Evolutionary conservation across 2,888 invertebrate genomes (phyloP).

Genomic region (Cosmia pyralina): DNA sequence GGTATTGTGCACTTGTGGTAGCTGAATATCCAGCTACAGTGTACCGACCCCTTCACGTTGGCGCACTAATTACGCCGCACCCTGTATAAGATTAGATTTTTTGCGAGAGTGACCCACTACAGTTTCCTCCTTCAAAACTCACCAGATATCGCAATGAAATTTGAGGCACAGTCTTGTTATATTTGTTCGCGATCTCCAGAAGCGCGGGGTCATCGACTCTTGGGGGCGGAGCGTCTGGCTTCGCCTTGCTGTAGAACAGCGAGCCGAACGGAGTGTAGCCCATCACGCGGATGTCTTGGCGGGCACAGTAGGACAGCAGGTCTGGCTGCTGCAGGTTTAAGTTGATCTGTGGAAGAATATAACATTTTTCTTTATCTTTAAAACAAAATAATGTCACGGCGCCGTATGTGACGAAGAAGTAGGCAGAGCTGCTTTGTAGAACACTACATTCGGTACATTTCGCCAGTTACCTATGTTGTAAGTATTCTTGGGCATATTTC

Average conservation of each 20-base stretch:
- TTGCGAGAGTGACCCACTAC: not conserved
- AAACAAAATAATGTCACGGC: too few relatives aligned
- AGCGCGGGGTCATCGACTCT: conserved; percentile 89
- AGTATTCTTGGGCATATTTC: too few relatives aligned
- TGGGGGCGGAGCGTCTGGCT: conserved; percentile 86
- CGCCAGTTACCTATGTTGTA: too few relatives aligned
- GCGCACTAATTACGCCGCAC: too few relatives aligned
- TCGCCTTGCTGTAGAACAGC: conserved; percentile 83
- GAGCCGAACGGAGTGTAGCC: conserved; percentile 94
- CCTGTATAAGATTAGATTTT: not conserved
- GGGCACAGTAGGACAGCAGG: conserved; percentile 92
- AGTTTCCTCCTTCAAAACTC: conserved; percentile 60
- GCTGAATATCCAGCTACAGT: too few relatives aligned
- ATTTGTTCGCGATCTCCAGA: conserved; percentile 89
- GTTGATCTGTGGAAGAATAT: conserved; percentile 80
- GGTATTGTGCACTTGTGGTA: too few relatives aligned
- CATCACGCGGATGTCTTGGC: conserved; percentile 91
- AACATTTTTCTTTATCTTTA: not conserved
- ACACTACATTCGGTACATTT: too few relatives aligned
- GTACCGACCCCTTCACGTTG: too few relatives aligned
- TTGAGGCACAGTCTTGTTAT: conserved; percentile 92
- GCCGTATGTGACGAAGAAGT: too few relatives aligned
- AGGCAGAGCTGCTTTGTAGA: too few relatives aligned
- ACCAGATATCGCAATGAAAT: conserved; percentile 92
- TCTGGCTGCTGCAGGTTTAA: conserved; percentile 93